Base-by-base conservation (phyloP, 2,888 invertebrate genomes). In the Rhagonycha lutea region DNA sequence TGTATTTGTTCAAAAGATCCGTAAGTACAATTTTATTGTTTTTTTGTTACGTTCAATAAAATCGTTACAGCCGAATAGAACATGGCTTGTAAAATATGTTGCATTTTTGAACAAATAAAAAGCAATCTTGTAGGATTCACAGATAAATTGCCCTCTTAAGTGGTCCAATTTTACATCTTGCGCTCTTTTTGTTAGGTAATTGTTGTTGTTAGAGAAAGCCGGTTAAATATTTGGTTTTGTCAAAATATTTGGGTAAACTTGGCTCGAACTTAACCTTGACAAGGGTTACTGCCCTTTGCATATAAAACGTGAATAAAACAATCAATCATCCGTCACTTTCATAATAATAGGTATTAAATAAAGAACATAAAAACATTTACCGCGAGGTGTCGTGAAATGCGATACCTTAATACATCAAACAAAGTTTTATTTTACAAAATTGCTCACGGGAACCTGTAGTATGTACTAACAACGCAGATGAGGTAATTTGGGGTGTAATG, bases 281-380 rank as follows among this genome's bases (percentile, higher is more conserved):
- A 24, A 65, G 63, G 63, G 63, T 65, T 24, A 65, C 23, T 65
- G 63, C 26, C 63, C 63, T 65, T 65, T 47, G 47, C 47, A 23
- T 65, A 18, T 68, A 24, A 23, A 68, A 29, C 70, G 14, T 26
- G 62, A 61, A 69, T 65, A 47, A 47, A 47, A 47, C 47, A 69
- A 74, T 74, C 74, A 69, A 74, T 74, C 74, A 74, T 70, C 47
- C 24, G 61, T 65, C 67, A 63, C 63, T 70, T 70, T 47, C 24
- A 9, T 74, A 74, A 74, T 70, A 74, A 74, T 65, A 70, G 70
- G 69, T 74, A 74, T 74, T 74, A 74, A 74, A 73, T 62, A 69
- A 74, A 74, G 47, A 63, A 70, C 60, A 69, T 70, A 74, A 65
- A 74, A 74, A 65, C 63, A 23, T 61, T 61, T 70, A 69, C 60